Evolutionary conservation across 2,113 vertebrate genomes (phyloP).

Genomic region (Triplophysa tibetana): DNA sequence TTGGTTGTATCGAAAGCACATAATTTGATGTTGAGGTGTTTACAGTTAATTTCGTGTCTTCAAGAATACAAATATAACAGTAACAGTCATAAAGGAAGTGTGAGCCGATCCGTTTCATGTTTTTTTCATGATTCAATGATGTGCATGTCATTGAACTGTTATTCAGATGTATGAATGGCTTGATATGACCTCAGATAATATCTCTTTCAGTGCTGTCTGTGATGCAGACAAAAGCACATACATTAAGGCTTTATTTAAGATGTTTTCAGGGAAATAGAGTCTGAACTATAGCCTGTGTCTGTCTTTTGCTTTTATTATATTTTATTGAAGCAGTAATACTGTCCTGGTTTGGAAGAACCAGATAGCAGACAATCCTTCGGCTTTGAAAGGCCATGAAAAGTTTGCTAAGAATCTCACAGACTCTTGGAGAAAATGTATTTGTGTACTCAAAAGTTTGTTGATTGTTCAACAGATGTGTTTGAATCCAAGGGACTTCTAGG

Average conservation of each 20-base stretch:
- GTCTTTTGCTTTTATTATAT: not conserved
- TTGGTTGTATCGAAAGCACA: no score
- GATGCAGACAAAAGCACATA: not conserved
- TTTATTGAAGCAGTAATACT: not conserved
- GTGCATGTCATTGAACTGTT: conserved; percentile 6
- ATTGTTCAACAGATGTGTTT: not conserved
- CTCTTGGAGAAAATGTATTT: not conserved
- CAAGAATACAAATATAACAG: no score
- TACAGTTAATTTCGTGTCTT: no score
- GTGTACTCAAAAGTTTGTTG: not conserved
- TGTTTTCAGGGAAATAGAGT: not conserved
- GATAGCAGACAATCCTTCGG: not conserved
- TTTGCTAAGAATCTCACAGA: not conserved
- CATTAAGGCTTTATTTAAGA: not conserved
- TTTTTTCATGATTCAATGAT: not conserved
- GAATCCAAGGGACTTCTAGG: no score
- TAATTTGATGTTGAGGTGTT: no score
- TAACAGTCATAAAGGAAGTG: no score
- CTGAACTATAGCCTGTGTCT: not conserved
- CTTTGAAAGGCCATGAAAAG: not conserved
- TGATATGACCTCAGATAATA: not conserved
- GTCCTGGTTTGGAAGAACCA: not conserved
- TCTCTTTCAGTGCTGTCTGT: not conserved
- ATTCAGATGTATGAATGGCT: not conserved
- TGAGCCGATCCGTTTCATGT: no score